These are phyloP conservation scores for Myotis davidii DNA, from an alignment of 2,113 vertebrate species.

Conservation along the genomic window DNA sequence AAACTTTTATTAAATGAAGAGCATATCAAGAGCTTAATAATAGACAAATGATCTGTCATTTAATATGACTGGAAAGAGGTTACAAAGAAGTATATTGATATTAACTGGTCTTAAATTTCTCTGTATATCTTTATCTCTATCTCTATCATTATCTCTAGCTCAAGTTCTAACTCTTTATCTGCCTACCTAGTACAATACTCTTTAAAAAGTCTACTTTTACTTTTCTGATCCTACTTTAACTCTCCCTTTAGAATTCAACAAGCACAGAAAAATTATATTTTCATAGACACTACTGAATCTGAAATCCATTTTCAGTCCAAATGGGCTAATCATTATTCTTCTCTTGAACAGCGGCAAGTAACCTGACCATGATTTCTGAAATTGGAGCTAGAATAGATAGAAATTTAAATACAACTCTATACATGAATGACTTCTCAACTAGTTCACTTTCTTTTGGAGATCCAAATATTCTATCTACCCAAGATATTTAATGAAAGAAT, in stretches of 20 bases:
- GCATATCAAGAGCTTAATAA: neutral
- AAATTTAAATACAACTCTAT: conserved; percentile 55
- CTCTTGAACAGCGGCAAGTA: conserved; percentile 25
- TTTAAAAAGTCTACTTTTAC: neutral
- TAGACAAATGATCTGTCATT: neutral
- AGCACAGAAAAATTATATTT: neutral
- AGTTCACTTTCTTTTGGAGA: neutral
- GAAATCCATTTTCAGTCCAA: conserved; percentile 34
- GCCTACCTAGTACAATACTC: neutral
- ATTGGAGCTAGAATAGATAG: neutral
- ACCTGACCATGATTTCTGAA: conserved; percentile 15
- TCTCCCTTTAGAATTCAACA: conserved; percentile 62
- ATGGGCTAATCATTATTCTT: conserved; percentile 52
- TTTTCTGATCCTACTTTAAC: neutral
- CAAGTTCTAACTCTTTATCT: neutral
- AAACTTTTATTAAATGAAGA: conserved; percentile 17
- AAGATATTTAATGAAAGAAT: neutral
- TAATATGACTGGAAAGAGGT: neutral
- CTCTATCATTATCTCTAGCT: neutral
- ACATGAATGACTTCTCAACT: neutral
- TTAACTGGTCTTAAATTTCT: neutral
- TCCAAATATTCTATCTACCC: neutral
- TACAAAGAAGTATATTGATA: neutral
- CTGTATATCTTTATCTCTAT: neutral
- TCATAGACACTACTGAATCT: conserved; percentile 1